Base-by-base conservation (phyloP, 2,797 vertebrate species). In the Pseudochirops corinnae region DNA sequence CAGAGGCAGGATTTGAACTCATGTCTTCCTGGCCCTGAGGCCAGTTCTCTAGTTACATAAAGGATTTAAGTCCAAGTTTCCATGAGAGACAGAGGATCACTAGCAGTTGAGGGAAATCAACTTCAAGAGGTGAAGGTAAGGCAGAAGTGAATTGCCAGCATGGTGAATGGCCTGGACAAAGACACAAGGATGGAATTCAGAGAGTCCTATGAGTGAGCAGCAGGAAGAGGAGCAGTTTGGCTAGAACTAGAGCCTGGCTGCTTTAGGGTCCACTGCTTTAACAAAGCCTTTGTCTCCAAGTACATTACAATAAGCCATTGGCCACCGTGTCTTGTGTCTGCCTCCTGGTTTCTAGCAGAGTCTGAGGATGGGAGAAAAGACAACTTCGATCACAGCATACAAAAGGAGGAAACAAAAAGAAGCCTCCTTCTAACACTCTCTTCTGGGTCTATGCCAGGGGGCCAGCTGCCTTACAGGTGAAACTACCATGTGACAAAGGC, bases 281-380 rank as follows among this genome's bases (percentile, higher is more conserved):
- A 74, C 1, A 74, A n/a, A 39, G 62, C 33, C n/a, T 39, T 39
- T 74, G 33, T 74, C 5, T 74, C n/a, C 6, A 6, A 74, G 18
- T 74, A n/a, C 62, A 67, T 67, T 67, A 74, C 39, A 39, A 0
- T n/a, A 93, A 16, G 96, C 96, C 91, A 95, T 92, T 90, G 53
- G 94, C 60, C 56, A 60, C 16, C 58, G 90, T 33, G n/a, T 21
- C 13, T 46, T 67, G 90, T 33, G n/a, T 21, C 13, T 46, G 57
- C 91, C 18, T 91, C 60, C 21, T 87, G 92, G 33, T 52, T 90
- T 24, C 96, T 58, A 33, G n/a, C 55, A 28, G 18, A 46, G 52
- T 18, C 24, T 39, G 21, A 60, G 93, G 9, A 33, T 7, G 11
- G 39, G 28, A 82, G 60, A 10, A 39, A 0, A 21, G 12, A 53